Conservation (phyloP, 1,140 invertebrate genomes). For the Drosophila bocqueti region DNA sequence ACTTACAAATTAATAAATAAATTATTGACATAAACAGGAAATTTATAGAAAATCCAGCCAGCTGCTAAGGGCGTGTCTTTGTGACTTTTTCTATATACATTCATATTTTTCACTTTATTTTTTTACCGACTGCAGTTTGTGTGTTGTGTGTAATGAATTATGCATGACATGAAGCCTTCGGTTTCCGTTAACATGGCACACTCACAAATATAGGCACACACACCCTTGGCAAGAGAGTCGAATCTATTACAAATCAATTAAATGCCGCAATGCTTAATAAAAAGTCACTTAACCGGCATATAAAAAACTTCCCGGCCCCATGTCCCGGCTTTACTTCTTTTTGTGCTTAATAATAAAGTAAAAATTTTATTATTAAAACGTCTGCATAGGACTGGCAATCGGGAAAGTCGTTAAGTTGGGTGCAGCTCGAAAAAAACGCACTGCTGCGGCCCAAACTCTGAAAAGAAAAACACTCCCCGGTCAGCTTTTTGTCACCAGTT, state of each 20-base stretch:
- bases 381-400: constrained; percentile 52
- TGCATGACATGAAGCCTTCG: constrained; percentile 70
- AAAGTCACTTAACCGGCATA: constrained; percentile 70
- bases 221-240: constrained; percentile 51
- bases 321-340: constrained; percentile 26
- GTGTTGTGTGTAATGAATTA: constrained; percentile 59
- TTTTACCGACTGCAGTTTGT: constrained; percentile 50
- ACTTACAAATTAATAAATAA: constrained; percentile 13
- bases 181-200: constrained; percentile 76
- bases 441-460: constrained; percentile 11
- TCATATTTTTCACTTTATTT: constrained; percentile 11
- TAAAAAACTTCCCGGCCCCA: constrained; percentile 57
- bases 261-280: constrained; percentile 77
- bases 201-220: constrained; percentile 52
- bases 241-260: constrained; percentile 83
- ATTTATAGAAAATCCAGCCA: constrained; percentile 13
- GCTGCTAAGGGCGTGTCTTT: constrained; percentile 50
- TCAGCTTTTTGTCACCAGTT: constrained; percentile 65
- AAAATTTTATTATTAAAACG: constrained; percentile 65
- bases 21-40: constrained; percentile 12
- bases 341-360: constrained; percentile 60
- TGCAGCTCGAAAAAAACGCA: constrained; percentile 56
- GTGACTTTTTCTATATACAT: constrained; percentile 22
- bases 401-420: constrained; percentile 75
- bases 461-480: constrained; percentile 47